Percentiles rank a stretch among this genome's conserved stretches.
These are phyloP conservation scores for Catostylus mosaicus DNA, from an alignment of 30 jellyfish, hydroid and myxozoan species.

Conservation along the genomic window DNA sequence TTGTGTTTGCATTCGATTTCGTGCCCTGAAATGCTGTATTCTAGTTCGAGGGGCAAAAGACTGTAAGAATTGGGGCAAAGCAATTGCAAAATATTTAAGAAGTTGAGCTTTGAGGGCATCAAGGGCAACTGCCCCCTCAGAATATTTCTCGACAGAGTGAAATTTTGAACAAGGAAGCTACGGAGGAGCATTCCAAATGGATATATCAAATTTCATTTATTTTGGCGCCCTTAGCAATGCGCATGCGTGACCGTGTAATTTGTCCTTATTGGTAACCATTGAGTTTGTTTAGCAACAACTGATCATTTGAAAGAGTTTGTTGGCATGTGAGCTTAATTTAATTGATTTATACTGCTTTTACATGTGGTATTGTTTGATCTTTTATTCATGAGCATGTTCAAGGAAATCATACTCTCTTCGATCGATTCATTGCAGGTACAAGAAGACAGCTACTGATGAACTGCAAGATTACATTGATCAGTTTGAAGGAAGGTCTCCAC, in stretches of 20 bases:
- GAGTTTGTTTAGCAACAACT: slow-evolving; percentile 50
- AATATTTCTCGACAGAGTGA: neutral
- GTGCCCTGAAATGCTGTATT: too few relatives aligned
- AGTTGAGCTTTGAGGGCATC: too few relatives aligned
- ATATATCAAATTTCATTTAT: neutral
- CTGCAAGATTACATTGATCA: slow-evolving; percentile 67
- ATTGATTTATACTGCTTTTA: neutral
- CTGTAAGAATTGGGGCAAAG: too few relatives aligned
- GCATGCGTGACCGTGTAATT: slow-evolving; percentile 26
- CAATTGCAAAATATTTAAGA: too few relatives aligned
- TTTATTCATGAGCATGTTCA: neutral
- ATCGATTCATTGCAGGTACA: slow-evolving; percentile 28
- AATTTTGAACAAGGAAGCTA: neutral
- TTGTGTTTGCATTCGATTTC: too few relatives aligned
- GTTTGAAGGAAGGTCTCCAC: slow-evolving; percentile 60
- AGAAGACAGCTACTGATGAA: slow-evolving; percentile 71
- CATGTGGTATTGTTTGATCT: slow-evolving; percentile 33
- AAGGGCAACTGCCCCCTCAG: too few relatives aligned
- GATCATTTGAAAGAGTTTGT: slow-evolving; percentile 18
- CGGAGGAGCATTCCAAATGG: neutral
- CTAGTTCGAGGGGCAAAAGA: too few relatives aligned
- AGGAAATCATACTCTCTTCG: neutral
- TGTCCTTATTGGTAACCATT: slow-evolving; percentile 15
- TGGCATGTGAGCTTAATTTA: slow-evolving; percentile 51
- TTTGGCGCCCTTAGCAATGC: slow-evolving; percentile 32